Evolutionary conservation across 2,888 invertebrate genomes (phyloP), one percentile per base, ranked within the genome.

Genomic region (Trissoscelio sp.): DNA sequence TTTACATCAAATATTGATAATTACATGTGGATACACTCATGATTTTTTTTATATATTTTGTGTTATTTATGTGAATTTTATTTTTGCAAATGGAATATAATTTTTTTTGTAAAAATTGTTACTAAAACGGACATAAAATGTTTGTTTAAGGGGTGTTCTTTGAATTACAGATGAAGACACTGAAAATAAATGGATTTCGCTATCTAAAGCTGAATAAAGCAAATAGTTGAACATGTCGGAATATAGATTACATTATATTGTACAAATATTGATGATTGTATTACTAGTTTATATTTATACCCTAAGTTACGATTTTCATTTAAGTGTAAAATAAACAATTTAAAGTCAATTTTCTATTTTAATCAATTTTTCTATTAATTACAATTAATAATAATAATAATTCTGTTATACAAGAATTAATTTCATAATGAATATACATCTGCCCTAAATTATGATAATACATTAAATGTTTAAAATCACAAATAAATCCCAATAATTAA

Each of bases 191-290:
- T 67, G 67, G 67, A 67, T 53, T 42, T 55, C 28, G n/a, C 53
- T 53, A 67, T 67, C 55, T 42, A 28, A 53, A 55, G 42, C 28
- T 39, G 67, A 67, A 67, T 67, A 67, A 67, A 67, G 67, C 67
- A 67, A 67, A 67, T 42, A 67, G 53, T 67, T 42, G 53, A 55
- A 42, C 53, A 53, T 53, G 66, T 37, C 51, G 66, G 51, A 44
- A 55, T 69, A 31, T 55, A 69, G 42, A 69, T 69, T 69, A 55
- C 42, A 24, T 42, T 67, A 66, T 53, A 37, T 16, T 66, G 39
- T 55, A 28, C 67, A 28, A 42, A 28, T 55, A 67, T 67, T 55
- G 55, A 67, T 67, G 42, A 18, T 18, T 67, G 67, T 67, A 34
- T 55, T 53, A 42, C 53, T 39, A 42, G 67, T 42, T 67, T 67